These are phyloP conservation scores for Belonocnema kinseyi DNA, from an alignment of 1,140 invertebrate genomes.

Conservation along the genomic window DNA sequence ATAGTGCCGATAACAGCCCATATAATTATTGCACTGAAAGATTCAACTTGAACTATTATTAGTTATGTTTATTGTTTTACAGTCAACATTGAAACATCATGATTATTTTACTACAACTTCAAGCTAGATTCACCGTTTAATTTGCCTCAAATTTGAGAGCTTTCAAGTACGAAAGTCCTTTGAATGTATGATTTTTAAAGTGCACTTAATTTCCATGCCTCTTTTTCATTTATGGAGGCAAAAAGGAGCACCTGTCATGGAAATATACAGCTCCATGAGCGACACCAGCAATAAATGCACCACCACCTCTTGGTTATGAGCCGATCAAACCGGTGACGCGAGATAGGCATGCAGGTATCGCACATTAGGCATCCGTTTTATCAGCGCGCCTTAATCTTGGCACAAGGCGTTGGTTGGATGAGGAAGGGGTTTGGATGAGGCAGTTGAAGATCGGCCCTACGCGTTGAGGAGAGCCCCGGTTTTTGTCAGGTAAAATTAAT, in stretches of 20 bases:
- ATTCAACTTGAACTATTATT: no score
- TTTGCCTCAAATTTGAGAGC: no score
- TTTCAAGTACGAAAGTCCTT: no score
- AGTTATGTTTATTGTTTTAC: no score
- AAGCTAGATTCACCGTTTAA: no score
- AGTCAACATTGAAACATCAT: no score
- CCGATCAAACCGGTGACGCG: conserved; percentile 10
- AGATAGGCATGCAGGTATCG: conserved; percentile 10
- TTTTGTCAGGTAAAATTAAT: conserved; percentile 60
- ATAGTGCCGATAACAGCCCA: no score
- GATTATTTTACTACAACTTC: no score
- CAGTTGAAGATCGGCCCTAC: not conserved
- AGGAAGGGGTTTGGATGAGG: not conserved
- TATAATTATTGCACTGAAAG: no score
- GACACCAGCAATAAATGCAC: not conserved
- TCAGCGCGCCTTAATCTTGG: conserved; percentile 31
- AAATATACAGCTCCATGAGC: not conserved
- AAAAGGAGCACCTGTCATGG: not conserved
- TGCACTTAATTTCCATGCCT: not conserved
- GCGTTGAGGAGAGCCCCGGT: not conserved
- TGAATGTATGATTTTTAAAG: not conserved
- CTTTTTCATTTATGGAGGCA: not conserved
- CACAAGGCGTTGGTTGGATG: not conserved
- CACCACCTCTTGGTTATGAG: not conserved
- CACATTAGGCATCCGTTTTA: conserved; percentile 14